Percentiles rank a stretch among this genome's conserved stretches.
These are phyloP conservation scores for Fulica atra DNA, from an alignment of 2,113 vertebrate species.

Conservation along the genomic window DNA sequence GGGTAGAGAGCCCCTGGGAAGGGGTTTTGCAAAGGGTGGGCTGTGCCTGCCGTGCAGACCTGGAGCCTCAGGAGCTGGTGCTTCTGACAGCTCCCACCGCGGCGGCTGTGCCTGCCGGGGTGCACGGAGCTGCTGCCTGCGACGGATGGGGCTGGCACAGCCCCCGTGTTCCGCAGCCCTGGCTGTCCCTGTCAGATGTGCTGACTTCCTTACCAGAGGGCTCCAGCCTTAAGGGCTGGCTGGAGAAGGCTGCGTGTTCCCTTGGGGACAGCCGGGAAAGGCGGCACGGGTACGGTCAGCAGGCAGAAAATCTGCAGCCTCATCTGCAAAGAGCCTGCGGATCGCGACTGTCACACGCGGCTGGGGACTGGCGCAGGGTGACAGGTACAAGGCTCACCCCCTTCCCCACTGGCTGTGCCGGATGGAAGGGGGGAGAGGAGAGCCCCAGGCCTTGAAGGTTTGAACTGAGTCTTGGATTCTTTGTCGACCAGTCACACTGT, in stretches of 20 bases:
- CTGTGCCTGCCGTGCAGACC: neutral
- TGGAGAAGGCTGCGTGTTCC: neutral
- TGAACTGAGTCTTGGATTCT: neutral
- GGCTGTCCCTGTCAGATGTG: accelerated
- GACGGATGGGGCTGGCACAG: neutral
- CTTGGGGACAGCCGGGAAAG: neutral
- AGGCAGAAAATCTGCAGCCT: neutral
- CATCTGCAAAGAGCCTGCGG: neutral
- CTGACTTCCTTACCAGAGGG: neutral
- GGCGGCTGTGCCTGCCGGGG: neutral
- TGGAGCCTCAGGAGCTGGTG: neutral
- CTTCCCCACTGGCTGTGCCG: slow-evolving; percentile 43
- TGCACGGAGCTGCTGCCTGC: neutral
- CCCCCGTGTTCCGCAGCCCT: accelerated
- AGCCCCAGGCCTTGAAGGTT: neutral
- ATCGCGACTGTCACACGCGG: neutral
- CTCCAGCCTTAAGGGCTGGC: neutral
- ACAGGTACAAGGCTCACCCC: neutral
- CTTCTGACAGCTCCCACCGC: neutral
- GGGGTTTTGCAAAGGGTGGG: neutral
- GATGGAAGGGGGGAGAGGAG: neutral
- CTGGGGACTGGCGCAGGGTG: neutral
- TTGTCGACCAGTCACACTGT: slow-evolving; percentile 20
- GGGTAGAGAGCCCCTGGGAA: neutral
- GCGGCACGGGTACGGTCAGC: neutral